These are phyloP conservation scores for Rhadinocentrus ornatus DNA, from an alignment of 2,797 vertebrate genomes.

Conservation along the genomic window DNA sequence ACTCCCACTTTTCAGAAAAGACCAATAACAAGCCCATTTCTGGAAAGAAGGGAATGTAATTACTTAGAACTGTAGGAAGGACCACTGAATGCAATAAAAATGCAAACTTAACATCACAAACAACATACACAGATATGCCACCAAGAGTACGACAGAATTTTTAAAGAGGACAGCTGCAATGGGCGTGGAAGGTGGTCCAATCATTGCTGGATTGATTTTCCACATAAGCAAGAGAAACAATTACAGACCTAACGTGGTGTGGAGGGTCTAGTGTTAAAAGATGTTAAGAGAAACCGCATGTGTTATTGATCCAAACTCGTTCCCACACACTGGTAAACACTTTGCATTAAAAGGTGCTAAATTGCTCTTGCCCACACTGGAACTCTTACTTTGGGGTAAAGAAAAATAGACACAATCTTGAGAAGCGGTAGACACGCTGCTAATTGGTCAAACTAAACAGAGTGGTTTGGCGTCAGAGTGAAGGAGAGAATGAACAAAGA, in stretches of 20 bases:
- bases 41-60: neutral
- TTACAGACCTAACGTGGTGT: slow-evolving; percentile 48
- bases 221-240: slow-evolving; percentile 63
- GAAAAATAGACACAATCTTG: slow-evolving; percentile 33
- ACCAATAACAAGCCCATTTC: neutral
- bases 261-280: slow-evolving; percentile 51
- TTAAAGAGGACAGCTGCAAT: slow-evolving; percentile 23
- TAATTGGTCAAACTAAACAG: slow-evolving; percentile 23
- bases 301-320: slow-evolving; percentile 59
- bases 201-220: slow-evolving; percentile 70
- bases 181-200: slow-evolving; percentile 44
- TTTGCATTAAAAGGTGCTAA: slow-evolving; percentile 70
- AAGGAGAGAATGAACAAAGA: neutral
- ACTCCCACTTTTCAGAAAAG: too few species aligned
- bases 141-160: slow-evolving; percentile 33
- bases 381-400: slow-evolving; percentile 44
- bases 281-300: slow-evolving; percentile 60
- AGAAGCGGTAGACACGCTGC: slow-evolving; percentile 6
- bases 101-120: slow-evolving; percentile 9
- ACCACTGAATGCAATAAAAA: slow-evolving; percentile 10
- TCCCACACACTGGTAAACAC: slow-evolving; percentile 62
- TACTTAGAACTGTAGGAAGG: neutral
- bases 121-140: slow-evolving; percentile 4
- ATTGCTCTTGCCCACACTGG: slow-evolving; percentile 42
- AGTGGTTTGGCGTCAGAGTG: too few species aligned